Conservation (phyloP, 1,140 invertebrate genomes). For the Andricus grossulariae region DNA sequence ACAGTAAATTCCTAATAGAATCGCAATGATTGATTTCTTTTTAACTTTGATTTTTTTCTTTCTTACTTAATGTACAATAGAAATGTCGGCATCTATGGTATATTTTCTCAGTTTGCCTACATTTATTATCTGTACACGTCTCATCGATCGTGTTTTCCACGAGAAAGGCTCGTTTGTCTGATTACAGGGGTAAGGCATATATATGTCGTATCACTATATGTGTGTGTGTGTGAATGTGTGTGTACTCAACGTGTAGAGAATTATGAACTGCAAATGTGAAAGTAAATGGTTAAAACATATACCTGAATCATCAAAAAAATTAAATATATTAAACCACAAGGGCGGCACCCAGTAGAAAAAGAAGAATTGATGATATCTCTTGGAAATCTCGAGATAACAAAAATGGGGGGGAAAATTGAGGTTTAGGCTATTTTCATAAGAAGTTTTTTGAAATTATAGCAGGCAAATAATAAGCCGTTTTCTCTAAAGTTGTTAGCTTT, state of each 20-base stretch:
- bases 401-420: too few species aligned
- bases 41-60: neutral
- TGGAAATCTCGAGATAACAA: too few species aligned
- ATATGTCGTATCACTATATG: neutral
- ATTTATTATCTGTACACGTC: conserved; percentile 29
- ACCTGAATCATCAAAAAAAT: too few species aligned
- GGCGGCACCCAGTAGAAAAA: too few species aligned
- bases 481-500: too few species aligned
- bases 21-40: neutral
- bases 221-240: neutral
- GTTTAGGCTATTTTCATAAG: too few species aligned
- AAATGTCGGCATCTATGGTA: neutral
- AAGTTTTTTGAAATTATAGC: too few species aligned
- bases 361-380: too few species aligned
- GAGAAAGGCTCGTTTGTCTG: conserved; percentile 27
- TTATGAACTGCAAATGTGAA: neutral
- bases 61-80: neutral
- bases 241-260: neutral
- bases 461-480: too few species aligned
- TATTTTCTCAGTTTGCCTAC: conserved; percentile 9
- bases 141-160: conserved; percentile 29
- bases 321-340: too few species aligned
- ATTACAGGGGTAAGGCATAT: conserved; percentile 21
- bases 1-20: neutral
- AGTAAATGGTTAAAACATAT: neutral